Base-by-base conservation (phyloP, 2,797 vertebrate species). In the Mormyrops boulengeri region DNA sequence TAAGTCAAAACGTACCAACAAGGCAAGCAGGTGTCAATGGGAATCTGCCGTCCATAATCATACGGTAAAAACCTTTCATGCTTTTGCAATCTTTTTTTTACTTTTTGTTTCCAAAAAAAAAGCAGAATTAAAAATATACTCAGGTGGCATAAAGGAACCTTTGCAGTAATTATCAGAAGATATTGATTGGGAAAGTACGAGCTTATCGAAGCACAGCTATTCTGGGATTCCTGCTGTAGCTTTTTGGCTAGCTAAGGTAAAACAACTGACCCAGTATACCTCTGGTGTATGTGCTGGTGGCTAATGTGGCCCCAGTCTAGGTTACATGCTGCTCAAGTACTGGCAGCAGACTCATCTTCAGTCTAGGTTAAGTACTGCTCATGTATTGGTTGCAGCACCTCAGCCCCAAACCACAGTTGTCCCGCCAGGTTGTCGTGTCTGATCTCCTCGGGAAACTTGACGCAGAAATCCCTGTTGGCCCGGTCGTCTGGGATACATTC, bases 371-470 rank as follows among this genome's bases (percentile, higher is more conserved):
- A 55, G 52, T 38, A 87, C 53, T 30, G 34, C 14, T 38, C 14
- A 41, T 57, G 52, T 11, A 57, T 17, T 30, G 11, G 34, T 82
- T 89, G 53, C 11, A 12, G 90, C 96, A 99, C 98, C 97, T 99
- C 98, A 1, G 98, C 98, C 53, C 98, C 98, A 91, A 99, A 99
- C 98, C 98, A 99, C 92, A 99, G 96, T 95, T 99, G 98, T 92
- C 98, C 98, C 0, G 98, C 98, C 91, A 99, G 96, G 97, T 97
- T 99, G 96, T 99, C 98, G 88, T 99, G 98, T n/a, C 98, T 97
- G 93, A 99, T 98, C 95, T 99, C 98, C 94, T 99, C 98, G 0
- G 98, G 98, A 95, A 99, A 99, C 94, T 99, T 99, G 41, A 98
- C 98, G 77, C 96, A 97, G 89, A 99, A 99, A 94, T 99, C 98